These are phyloP conservation scores for Lutjanus erythropterus DNA, from an alignment of 2,113 vertebrate species.

Conservation along the genomic window DNA sequence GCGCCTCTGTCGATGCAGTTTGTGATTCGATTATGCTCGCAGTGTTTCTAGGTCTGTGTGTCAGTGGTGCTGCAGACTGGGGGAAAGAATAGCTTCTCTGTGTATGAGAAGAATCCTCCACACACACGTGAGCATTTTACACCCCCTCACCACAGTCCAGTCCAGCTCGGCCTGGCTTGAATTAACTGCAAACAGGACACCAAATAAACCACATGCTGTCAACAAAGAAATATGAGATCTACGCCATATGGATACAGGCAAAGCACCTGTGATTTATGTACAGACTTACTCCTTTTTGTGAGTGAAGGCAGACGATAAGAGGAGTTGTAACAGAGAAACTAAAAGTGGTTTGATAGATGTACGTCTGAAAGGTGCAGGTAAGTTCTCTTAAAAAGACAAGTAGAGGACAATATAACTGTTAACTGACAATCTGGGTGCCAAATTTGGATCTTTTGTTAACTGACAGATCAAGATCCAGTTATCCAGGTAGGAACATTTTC, in stretches of 20 bases:
- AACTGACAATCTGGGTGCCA: background rate
- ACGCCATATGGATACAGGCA: conserved; percentile 5
- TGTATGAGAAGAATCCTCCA: conserved; percentile 56
- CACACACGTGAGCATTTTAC: conserved; percentile 22
- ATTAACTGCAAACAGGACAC: conserved; percentile 50
- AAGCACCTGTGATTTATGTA: conserved; percentile 41
- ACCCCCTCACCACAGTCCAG: conserved; percentile 33
- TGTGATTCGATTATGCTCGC: conserved; percentile 59
- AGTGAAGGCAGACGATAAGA: conserved; percentile 7
- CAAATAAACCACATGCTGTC: conserved; percentile 31
- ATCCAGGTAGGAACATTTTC: background rate
- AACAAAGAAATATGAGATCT: conserved; percentile 29
- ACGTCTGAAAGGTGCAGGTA: background rate
- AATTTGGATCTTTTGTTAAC: background rate
- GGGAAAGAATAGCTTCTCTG: conserved; percentile 72
- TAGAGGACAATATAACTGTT: no score
- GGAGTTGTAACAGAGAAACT: background rate
- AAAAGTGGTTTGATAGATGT: background rate
- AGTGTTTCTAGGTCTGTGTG: conserved; percentile 83
- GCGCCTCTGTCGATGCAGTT: conserved; percentile 42
- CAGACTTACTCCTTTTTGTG: conserved; percentile 4
- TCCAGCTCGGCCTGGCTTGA: conserved; percentile 45
- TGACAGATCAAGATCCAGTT: background rate
- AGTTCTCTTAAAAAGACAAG: background rate
- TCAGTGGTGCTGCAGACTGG: conserved; percentile 65